Conservation (phyloP, 2,797 vertebrate genomes). For the Scolopax bukidnonensis region DNA sequence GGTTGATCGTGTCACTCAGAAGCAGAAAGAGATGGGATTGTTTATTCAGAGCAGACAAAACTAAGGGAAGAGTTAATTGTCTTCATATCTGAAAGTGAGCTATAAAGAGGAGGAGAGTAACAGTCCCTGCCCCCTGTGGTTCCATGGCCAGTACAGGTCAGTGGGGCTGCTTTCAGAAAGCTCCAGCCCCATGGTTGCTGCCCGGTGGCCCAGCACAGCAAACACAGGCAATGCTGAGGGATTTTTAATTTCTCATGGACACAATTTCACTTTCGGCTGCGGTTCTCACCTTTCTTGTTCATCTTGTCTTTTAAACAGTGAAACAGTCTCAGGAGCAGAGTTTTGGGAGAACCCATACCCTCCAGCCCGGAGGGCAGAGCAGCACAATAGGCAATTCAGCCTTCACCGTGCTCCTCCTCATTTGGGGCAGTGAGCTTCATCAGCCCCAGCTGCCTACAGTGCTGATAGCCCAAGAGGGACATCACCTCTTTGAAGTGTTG, state of each 20-base stretch:
- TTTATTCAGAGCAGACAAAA: background rate
- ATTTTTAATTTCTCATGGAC: background rate
- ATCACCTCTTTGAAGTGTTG: accelerated
- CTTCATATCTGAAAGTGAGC: background rate
- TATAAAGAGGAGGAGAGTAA: background rate
- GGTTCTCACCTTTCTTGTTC: background rate
- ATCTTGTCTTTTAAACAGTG: background rate
- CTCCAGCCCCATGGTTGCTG: accelerated
- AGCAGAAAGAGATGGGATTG: background rate
- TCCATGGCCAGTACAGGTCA: no score
- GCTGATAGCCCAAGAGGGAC: background rate
- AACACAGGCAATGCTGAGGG: accelerated
- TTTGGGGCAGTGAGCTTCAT: background rate
- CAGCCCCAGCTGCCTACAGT: background rate
- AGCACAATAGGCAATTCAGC: background rate
- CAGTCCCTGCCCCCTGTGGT: background rate
- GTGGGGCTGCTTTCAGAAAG: background rate
- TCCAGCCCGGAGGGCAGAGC: background rate
- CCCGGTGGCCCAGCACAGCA: background rate
- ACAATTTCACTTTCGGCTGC: background rate
- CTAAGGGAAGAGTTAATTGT: background rate
- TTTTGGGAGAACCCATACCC: background rate
- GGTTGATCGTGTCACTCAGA: background rate
- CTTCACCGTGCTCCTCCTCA: background rate
- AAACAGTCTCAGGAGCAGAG: background rate